Evolutionary conservation across 2,888 invertebrate genomes (phyloP).

Genomic region (Tubulanus polymorphus): DNA sequence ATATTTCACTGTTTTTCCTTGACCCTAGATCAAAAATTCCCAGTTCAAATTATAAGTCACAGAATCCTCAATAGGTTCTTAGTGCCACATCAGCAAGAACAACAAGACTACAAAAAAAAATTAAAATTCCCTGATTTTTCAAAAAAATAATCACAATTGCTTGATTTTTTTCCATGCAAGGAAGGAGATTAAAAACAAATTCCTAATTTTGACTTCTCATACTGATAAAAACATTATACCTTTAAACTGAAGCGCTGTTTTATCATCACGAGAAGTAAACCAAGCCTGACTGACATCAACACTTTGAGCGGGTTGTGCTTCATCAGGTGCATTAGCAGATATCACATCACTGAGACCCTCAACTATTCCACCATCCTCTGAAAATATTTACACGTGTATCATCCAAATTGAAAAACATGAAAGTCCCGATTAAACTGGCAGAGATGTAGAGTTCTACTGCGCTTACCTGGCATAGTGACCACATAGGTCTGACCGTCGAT

Average conservation of each 20-base stretch:
- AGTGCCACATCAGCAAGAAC: too few species aligned
- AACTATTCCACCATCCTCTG: neutral
- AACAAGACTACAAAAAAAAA: too few species aligned
- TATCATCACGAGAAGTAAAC: conserved; percentile 55
- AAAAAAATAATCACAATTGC: too few species aligned
- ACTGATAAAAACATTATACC: conserved; percentile 23
- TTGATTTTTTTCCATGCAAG: too few species aligned
- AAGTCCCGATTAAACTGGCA: neutral
- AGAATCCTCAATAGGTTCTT: too few species aligned
- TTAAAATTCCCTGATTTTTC: too few species aligned
- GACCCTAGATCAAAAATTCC: too few species aligned
- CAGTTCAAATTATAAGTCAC: too few species aligned
- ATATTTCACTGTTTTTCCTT: too few species aligned
- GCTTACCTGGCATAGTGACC: conserved; percentile 31
- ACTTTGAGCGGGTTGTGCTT: conserved; percentile 13
- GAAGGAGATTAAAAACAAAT: too few species aligned
- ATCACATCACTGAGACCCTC: neutral
- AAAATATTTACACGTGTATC: too few species aligned
- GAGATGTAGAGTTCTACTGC: neutral
- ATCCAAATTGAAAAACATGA: too few species aligned
- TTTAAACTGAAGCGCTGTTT: conserved; percentile 48
- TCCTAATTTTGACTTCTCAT: neutral
- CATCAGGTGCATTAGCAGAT: neutral
- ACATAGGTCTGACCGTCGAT: conserved; percentile 42
- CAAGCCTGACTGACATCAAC: conserved; percentile 53